phyloP scores from a whole-genome alignment of 2,888 invertebrate genomes.

The Oscheius onirici region DNA sequence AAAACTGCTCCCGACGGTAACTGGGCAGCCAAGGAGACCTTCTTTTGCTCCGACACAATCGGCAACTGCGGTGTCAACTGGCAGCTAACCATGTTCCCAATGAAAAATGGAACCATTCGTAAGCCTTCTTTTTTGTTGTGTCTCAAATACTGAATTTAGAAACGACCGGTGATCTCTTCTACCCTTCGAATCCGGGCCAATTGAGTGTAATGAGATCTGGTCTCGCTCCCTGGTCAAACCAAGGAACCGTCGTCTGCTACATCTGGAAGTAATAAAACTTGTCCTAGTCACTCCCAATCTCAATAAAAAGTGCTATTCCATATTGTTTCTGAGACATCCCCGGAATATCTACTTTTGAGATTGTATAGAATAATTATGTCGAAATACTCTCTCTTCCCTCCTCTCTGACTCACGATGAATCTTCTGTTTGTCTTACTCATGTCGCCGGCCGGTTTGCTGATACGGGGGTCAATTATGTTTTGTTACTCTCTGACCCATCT shows the following conservation, averaged over 20 bases:
- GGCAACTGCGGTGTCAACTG: conserved; percentile 6
- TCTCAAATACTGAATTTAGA: not conserved
- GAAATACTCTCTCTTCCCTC: not conserved
- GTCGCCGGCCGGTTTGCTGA: too few species aligned
- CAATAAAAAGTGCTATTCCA: too few species aligned
- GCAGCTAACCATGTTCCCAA: not conserved
- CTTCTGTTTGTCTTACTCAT: not conserved
- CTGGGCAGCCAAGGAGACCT: not conserved
- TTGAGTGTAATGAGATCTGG: not conserved
- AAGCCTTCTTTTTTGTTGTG: not conserved
- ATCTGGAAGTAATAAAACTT: conserved; percentile 13
- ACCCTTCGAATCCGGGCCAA: conserved; percentile 13
- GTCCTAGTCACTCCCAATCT: too few species aligned
- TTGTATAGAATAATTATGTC: not conserved
- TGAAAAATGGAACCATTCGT: conserved; percentile 1
- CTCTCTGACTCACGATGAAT: not conserved
- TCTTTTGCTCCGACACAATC: not conserved
- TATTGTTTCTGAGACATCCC: too few species aligned
- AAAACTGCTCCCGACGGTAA: too few species aligned
- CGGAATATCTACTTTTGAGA: too few species aligned
- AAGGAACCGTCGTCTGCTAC: conserved; percentile 17
- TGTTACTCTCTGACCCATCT: too few species aligned
- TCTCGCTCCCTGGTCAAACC: not conserved
- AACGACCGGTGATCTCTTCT: not conserved
- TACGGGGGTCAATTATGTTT: too few species aligned